These are phyloP conservation scores for Taeniopygia guttata DNA, from an alignment of 2,797 vertebrate species.

Conservation along the genomic window DNA sequence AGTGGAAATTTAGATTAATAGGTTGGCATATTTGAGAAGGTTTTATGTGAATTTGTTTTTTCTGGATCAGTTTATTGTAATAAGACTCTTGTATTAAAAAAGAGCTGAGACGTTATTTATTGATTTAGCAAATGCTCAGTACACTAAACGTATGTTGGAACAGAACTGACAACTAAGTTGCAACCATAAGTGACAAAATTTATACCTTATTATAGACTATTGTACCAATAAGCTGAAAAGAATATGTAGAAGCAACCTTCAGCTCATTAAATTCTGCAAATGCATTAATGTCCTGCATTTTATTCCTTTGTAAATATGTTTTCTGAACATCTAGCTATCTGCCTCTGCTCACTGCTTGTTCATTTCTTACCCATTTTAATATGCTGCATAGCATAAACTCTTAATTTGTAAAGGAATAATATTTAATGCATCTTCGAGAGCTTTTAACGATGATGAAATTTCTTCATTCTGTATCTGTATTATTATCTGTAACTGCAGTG, in stretches of 20 bases:
- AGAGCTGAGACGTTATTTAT: fast-evolving
- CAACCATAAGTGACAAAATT: background rate
- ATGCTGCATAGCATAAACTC: background rate
- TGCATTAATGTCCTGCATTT: background rate
- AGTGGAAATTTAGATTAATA: background rate
- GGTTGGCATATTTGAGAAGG: background rate
- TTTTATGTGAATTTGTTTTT: background rate
- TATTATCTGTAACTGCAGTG: no score
- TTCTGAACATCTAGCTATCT: background rate
- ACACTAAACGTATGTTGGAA: background rate
- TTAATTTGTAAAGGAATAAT: background rate
- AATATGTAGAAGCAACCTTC: background rate
- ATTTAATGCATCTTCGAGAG: background rate
- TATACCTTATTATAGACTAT: background rate
- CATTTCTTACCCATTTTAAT: background rate
- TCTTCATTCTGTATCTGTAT: background rate
- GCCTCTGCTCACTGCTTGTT: background rate
- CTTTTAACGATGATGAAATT: background rate
- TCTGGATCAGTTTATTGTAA: background rate
- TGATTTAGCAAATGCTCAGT: background rate
- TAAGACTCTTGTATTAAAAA: background rate
- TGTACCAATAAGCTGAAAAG: background rate
- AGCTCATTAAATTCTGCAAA: background rate
- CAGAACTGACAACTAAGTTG: background rate
- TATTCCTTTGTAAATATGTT: background rate